Evolutionary conservation across 2,888 invertebrate genomes (phyloP), one percentile per base, ranked within the genome.

Genomic region (Pemphredon lugubris): DNA sequence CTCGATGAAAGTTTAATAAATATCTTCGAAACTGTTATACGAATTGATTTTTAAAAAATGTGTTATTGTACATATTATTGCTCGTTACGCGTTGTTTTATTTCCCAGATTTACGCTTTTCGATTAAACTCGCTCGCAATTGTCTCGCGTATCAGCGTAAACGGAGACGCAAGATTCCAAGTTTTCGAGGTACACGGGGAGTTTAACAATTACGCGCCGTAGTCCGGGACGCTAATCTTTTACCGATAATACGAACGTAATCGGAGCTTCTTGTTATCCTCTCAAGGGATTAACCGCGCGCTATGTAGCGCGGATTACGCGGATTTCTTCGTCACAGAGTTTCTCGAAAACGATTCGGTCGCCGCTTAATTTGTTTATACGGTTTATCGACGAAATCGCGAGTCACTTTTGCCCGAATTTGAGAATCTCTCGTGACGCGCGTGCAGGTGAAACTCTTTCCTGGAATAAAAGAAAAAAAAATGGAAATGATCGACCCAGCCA

Each of bases 291-390:
- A 75, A 37, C 44, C n/a, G 55, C 37, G 7, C 55, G 37, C 37
- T 60, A 40, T 45, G 66, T 53, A 69, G 63, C 39, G 68, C 44
- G 76, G 51, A 75, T 78, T 69, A 75, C 16, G 37, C 11, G 48
- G 37, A 69, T 65, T 55, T 39, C 40, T 39, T 32, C 34, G 58
- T n/a, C n/a, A n/a, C n/a, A n/a, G n/a, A n/a, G n/a, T n/a, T n/a
- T n/a, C 21, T 16, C n/a, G 14, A 6, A 2, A 20, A 13, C 39
- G 26, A 14, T 13, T 7, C 26, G 26, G 26, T 26, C 7, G 3
- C 26, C 26, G 26, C 4, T 26, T 26, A 16, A 42, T 7, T 48
- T 30, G 30, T 13, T 11, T 18, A n/a, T 26, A n/a, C 11, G 4
- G 9, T 21, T 45, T 21, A 20, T 20, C 45, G 20, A n/a, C n/a